These are phyloP conservation scores for Phortica okadai DNA, from an alignment of 2,888 invertebrate genomes.

Conservation along the genomic window DNA sequence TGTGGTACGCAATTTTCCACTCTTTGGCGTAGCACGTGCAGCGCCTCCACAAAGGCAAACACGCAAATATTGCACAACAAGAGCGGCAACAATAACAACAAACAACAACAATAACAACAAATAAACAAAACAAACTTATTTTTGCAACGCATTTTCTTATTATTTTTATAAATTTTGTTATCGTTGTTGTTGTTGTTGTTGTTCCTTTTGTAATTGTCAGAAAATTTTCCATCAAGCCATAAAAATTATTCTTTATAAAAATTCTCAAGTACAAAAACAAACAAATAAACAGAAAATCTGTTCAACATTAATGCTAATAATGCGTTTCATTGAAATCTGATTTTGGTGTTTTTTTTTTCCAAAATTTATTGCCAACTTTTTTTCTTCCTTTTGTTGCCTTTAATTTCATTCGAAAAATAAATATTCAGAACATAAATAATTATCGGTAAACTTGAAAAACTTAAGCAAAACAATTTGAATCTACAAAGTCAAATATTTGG, in stretches of 20 bases:
- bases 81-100: slow-evolving; percentile 21
- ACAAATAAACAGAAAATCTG: not conserved
- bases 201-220: slow-evolving; percentile 3
- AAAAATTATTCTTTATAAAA: slow-evolving; percentile 22
- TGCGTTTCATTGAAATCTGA: not conserved
- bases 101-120: slow-evolving; percentile 25
- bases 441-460: too few species aligned
- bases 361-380: not conserved
- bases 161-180: slow-evolving; percentile 1
- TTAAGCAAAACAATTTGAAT: too few species aligned
- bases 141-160: slow-evolving; percentile 37
- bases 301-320: not conserved
- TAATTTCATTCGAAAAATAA: not conserved
- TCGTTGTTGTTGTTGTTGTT: slow-evolving; percentile 12
- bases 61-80: slow-evolving; percentile 11
- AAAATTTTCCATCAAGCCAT: slow-evolving; percentile 23
- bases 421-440: not conserved
- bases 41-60: slow-evolving; percentile 17
- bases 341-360: not conserved
- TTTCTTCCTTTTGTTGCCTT: not conserved
- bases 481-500: too few species aligned
- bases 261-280: slow-evolving; percentile 21
- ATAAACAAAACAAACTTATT: slow-evolving; percentile 32
- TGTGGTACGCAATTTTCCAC: slow-evolving; percentile 33
- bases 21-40: slow-evolving; percentile 18